phyloP scores from a whole-genome alignment of 2,113 vertebrate genomes.

The Todiramphus saurophagus region DNA sequence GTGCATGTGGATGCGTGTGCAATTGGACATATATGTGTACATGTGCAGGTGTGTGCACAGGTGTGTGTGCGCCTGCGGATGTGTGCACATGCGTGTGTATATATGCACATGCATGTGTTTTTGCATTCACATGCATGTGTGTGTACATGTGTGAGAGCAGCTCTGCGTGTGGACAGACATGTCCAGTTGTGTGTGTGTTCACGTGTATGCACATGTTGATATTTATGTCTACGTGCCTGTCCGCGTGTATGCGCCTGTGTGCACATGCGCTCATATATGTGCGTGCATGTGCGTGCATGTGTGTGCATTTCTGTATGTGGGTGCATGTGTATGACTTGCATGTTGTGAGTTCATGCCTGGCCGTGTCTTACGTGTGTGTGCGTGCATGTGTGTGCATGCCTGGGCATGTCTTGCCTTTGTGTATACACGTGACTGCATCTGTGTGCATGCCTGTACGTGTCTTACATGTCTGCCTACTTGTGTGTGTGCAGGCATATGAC shows the following conservation, averaged over 20 bases:
- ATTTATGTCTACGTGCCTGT: not conserved
- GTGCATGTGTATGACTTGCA: no score
- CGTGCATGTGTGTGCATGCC: no score
- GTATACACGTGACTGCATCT: not conserved
- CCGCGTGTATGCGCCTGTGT: not conserved
- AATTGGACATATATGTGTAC: not conserved
- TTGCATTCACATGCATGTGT: not conserved
- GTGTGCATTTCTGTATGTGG: no score
- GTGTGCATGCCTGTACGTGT: not conserved
- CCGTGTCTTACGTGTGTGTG: no score
- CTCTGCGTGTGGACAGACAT: not conserved
- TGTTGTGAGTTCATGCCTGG: no score
- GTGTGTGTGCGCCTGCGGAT: no score
- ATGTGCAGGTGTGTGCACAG: no score
- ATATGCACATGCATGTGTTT: not conserved
- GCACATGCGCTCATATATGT: not conserved
- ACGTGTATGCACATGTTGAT: not conserved
- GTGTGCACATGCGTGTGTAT: no score
- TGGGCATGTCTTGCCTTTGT: not conserved
- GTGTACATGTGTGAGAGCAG: not conserved
- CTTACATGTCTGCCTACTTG: not conserved
- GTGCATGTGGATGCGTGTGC: no score
- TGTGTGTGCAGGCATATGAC: not conserved
- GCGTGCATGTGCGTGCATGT: not conserved
- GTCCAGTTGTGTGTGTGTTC: no score